A percentile compares a stretch with the other conserved stretches of the same genome.
phyloP scores from a whole-genome alignment of 2,888 invertebrate genomes.

The Caenorhabditis imperialis region DNA sequence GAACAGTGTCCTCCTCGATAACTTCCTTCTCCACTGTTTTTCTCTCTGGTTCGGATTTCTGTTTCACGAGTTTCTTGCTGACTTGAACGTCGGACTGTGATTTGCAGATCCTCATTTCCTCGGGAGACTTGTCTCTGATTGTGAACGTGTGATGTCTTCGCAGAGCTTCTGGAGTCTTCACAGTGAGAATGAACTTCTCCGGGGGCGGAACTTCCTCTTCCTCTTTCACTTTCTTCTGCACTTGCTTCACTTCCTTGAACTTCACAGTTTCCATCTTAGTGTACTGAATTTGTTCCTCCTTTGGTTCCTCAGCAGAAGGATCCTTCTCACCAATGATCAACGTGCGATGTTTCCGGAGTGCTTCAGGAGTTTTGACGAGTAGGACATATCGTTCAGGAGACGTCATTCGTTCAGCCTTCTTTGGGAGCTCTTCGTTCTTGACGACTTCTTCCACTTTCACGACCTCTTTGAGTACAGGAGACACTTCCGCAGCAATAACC shows the following conservation, averaged over 20 bases:
- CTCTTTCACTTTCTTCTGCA: constrained; percentile 17
- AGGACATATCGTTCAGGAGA: constrained; percentile 56
- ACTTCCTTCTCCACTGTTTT: constrained; percentile 20
- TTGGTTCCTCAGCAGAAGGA: background rate
- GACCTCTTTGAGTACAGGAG: background rate
- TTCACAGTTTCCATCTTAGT: constrained; percentile 37
- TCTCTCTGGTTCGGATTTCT: constrained; percentile 41
- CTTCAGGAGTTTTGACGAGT: constrained; percentile 53
- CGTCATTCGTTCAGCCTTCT: constrained; percentile 27
- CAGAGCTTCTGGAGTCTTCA: constrained; percentile 54
- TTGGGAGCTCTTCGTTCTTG: background rate
- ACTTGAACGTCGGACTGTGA: constrained; percentile 46
- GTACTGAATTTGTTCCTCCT: constrained; percentile 41
- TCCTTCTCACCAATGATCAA: constrained; percentile 43
- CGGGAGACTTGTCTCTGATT: constrained; percentile 35
- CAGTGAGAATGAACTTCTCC: constrained; percentile 40
- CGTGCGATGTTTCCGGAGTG: constrained; percentile 52
- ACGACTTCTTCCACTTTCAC: constrained; percentile 19
- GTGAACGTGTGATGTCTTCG: constrained; percentile 54
- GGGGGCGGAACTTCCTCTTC: constrained; percentile 12
- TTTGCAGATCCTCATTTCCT: constrained; percentile 29
- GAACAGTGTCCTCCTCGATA: constrained; percentile 26
- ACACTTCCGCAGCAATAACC: too few relatives aligned
- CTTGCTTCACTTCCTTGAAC: constrained; percentile 41
- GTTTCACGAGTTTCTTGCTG: constrained; percentile 36